Base-by-base conservation (phyloP, 2,797 vertebrate genomes). In the Pseudomugil tenellus region DNA sequence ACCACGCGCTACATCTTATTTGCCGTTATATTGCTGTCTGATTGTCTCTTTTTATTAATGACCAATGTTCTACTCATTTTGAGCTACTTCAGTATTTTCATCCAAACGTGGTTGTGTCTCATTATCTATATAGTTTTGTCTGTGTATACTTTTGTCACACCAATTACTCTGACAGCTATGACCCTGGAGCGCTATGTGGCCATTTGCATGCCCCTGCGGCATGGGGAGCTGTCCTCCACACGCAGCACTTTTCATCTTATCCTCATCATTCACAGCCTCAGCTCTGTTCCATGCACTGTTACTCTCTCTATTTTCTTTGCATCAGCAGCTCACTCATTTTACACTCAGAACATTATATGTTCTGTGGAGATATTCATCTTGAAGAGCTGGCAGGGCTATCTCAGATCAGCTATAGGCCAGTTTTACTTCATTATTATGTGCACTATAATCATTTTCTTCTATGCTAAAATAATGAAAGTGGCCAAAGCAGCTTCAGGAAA, bases 141-240 rank as follows among this genome's bases (percentile, higher is more conserved):
- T 26, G 1, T 76, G n/a, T 67, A 80, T 5, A 56, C 1, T 8
- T 19, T 63, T 12, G 58, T 81, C n/a, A 90, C 91, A 11, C 89
- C 87, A 0, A 4, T 91, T n/a, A 89, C 85, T 37, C 69, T 93
- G 34, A 87, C 80, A 48, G 84, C 81, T 2, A 92, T 92, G 92
- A 89, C 83, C 4, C 69, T 92, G 69, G 92, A 93, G 70, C 84
- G 92, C 0, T 92, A 89, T 2, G 87, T 91, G 41, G 89, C 91
- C 9, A 83, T 92, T 34, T 91, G 91, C 70, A 71, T 91, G 79
- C 92, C 91, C 26, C 69, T 92, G 64, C 80, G 63, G 0, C 91
- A 93, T 12, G 71, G 59, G 41, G 70, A 84, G 32, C 70, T 91
- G 23, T 87, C 87, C 74, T 68, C 77, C 6, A 48, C 19, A 5